Base-by-base conservation (phyloP, 1,140 invertebrate genomes). In the Apocrypta bakeri region DNA sequence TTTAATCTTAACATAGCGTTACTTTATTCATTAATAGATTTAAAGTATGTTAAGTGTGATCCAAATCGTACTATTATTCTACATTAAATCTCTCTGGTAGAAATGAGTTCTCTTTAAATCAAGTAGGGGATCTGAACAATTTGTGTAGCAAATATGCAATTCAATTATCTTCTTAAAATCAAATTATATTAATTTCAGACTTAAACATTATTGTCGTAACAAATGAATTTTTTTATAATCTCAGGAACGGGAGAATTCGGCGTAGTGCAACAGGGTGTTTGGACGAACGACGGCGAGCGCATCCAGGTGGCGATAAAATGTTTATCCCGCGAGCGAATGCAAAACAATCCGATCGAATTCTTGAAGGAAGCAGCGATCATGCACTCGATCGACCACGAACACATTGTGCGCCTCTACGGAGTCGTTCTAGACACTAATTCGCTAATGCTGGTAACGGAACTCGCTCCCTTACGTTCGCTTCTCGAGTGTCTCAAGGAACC, bases 221-320 rank as follows among this genome's bases (percentile, higher is more conserved):
- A 56, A 56, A n/a, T n/a, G 21, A 14, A 48, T 2, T 1, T 48
- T 48, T 48, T 64, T 25, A 17, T 27, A 31, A 1, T 61, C 0
- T 6, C 84, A 48, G 98, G 98, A 29, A 96, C 96, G 85, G 98
- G 99, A 17, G 98, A 99, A 90, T 99, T 99, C 93, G 98, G 98
- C 11, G 96, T 98, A 9, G 98, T 99, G 0, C 98, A 99, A 88
- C 98, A 99, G 91, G 98, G 98, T 3, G 97, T 99, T 3, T 99
- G 98, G 98, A 98, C 97, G n/a, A 97, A 98, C 89, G 96, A 97
- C 85, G 97, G 97, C 75, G 96, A 98, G 90, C 94, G 97, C 90
- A 96, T 98, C 83, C 97, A 99, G 95, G 98, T 99, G 63, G 99
- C 99, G 1, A 98, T 99, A 76, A 99, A 99, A 92, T 98, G 98